phyloP scores from a whole-genome alignment of 2,797 vertebrate species.

The Prionace glauca region DNA sequence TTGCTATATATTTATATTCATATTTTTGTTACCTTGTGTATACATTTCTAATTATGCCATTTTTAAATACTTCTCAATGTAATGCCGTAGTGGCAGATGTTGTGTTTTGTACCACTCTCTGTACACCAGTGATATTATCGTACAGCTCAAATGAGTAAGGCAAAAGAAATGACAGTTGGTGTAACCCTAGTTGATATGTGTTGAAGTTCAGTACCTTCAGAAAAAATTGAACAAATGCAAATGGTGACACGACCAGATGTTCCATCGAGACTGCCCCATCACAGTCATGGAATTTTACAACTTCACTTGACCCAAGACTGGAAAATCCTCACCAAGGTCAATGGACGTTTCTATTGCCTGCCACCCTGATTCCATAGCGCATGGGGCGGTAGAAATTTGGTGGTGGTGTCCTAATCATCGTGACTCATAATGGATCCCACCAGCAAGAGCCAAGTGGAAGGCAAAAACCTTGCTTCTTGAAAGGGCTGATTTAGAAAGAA shows the following conservation, averaged over 20 bases:
- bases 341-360: too few species aligned
- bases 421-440: not conserved
- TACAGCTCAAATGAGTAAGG: not conserved
- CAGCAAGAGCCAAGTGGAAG: not conserved
- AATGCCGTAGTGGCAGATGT: not conserved
- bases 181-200: not conserved
- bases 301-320: too few species aligned
- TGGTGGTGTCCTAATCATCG: not conserved
- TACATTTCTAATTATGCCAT: not conserved
- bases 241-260: not conserved
- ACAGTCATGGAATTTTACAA: too few species aligned
- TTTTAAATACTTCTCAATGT: not conserved
- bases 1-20: not conserved
- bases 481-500: not conserved
- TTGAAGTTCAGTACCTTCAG: not conserved
- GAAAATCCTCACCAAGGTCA: too few species aligned
- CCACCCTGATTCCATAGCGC: too few species aligned
- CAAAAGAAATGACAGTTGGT: not conserved
- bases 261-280: not conserved
- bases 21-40: not conserved
- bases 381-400: not conserved
- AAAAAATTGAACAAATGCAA: not conserved
- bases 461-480: not conserved
- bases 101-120: not conserved
- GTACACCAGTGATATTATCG: not conserved